Base-by-base conservation (phyloP, 2,888 invertebrate genomes). In the Standfussiana lucernea region DNA sequence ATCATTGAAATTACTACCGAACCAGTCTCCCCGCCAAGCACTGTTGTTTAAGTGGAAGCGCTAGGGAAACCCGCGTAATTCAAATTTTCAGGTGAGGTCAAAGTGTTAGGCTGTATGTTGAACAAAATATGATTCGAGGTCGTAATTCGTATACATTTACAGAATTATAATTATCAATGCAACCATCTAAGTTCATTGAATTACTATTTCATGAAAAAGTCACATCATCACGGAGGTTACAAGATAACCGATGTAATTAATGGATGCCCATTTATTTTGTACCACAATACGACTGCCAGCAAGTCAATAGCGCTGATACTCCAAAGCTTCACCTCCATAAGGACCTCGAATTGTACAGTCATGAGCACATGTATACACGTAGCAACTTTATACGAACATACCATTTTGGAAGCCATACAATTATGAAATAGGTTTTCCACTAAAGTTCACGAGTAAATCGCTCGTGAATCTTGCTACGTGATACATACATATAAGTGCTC, bases 221-320 rank as follows among this genome's bases (percentile, higher is more conserved):
- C n/a, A n/a, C n/a, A n/a, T n/a, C n/a, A n/a, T n/a, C n/a, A n/a
- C n/a, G n/a, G n/a, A n/a, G 21, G 21, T 47, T 47, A 47, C 21
- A 47, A 47, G 47, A 47, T 47, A 2, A 47, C 47, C 21, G 21
- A 21, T 47, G 47, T 21, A 21, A 47, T 47, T 8, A 47, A 21
- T 47, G 7, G 21, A 47, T 21, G 47, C 47, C 21, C 21, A 45
- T 45, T 45, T 45, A 21, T 21, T 45, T 45, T 7, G 13, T 47
- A 7, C n/a, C 11, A 24, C 53, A 13, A 59, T n/a, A 40, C 40
- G 2, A 24, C 32, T n/a, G 15, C 21, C 64, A n/a, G 47, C 62
- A 18, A 32, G 61, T 21, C 47, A 35, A 28, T 3, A 42, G 1
- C 13, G 73, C 32, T 80, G 65, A 59, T 59, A 50, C 75, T 21